Conservation (phyloP, 2,888 invertebrate genomes). For the Sinopyrophorus schimmeli region DNA sequence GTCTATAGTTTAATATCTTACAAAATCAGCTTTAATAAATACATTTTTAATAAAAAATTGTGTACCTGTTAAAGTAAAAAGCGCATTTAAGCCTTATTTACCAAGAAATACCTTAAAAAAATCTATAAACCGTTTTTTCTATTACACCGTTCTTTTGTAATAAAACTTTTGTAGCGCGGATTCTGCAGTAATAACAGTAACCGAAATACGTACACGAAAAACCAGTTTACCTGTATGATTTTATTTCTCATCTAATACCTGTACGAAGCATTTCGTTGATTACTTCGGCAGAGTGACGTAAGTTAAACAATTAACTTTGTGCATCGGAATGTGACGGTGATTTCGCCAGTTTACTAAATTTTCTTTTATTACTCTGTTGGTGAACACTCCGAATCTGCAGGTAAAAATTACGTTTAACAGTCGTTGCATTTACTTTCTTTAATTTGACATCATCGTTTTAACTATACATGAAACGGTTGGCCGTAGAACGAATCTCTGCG, state of each 20-base stretch:
- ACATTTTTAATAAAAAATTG: no score
- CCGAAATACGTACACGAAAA: slow-evolving; percentile 1
- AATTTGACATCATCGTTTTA: slow-evolving; percentile 1
- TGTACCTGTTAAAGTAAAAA: no score
- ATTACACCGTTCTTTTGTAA: slow-evolving; percentile 9
- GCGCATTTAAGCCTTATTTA: no score
- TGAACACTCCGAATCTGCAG: not conserved
- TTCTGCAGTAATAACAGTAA: not conserved
- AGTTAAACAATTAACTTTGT: slow-evolving; percentile 20
- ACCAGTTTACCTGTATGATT: not conserved
- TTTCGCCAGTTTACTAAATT: slow-evolving; percentile 19
- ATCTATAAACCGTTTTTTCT: no score
- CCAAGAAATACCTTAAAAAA: no score
- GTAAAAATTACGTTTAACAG: not conserved
- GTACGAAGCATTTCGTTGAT: not conserved
- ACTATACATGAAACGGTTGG: slow-evolving; percentile 3
- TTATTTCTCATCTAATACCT: not conserved
- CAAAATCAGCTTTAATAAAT: no score
- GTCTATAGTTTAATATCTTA: no score
- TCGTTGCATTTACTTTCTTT: not conserved
- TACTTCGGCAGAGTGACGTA: slow-evolving; percentile 15
- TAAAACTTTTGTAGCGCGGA: slow-evolving; percentile 1
- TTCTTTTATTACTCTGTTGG: slow-evolving; percentile 9
- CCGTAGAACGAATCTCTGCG: slow-evolving; percentile 1
- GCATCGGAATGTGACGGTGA: slow-evolving; percentile 21